Conservation (phyloP, 2,113 vertebrate species). For the Ginglymostoma cirratum region DNA sequence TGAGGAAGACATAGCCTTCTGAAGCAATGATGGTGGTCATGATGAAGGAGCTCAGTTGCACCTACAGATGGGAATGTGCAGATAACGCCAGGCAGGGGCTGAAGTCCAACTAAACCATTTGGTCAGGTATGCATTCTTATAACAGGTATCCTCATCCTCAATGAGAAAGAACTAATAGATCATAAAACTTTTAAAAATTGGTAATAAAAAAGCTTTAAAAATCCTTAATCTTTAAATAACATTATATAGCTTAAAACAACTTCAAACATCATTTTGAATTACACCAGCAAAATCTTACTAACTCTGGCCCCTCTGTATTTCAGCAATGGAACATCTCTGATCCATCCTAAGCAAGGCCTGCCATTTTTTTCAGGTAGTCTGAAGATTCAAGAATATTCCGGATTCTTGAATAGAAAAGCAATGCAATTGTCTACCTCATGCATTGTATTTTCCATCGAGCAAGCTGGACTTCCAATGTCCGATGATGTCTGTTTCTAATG, state of each 20-base stretch:
- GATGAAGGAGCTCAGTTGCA: neutral
- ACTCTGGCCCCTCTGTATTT: neutral
- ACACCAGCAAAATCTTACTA: neutral
- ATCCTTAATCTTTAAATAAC: neutral
- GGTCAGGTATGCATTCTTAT: neutral
- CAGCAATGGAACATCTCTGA: neutral
- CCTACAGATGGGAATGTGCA: neutral
- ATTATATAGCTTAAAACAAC: neutral
- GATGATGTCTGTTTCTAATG: neutral
- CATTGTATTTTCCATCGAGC: neutral
- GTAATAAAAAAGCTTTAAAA: neutral
- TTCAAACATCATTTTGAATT: neutral
- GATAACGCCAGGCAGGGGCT: neutral
- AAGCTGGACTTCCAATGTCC: neutral
- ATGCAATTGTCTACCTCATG: neutral
- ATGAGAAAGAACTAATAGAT: neutral
- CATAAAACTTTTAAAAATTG: neutral
- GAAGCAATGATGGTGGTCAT: neutral
- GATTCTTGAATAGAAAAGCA: neutral
- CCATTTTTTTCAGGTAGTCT: neutral
- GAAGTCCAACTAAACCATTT: neutral
- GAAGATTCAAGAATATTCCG: neutral
- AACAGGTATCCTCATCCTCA: neutral
- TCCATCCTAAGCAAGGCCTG: neutral
- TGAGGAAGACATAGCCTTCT: neutral